Evolutionary conservation across 2,113 vertebrate species (phyloP).

Genomic region (Anolis carolinensis): DNA sequence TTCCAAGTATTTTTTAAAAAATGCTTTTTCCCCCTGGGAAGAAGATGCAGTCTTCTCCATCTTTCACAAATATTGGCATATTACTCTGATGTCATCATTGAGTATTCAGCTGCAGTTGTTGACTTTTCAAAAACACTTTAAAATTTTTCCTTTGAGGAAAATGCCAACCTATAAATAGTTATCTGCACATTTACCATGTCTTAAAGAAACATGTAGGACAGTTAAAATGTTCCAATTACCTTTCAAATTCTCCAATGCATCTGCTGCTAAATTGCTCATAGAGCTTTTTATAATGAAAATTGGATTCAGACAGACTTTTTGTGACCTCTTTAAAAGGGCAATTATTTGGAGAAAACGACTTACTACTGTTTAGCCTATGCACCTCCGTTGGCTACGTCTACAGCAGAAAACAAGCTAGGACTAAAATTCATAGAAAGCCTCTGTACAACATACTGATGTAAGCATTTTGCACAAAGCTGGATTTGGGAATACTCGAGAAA

Average conservation of each 20-base stretch:
- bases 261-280: neutral
- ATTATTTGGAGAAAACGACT: neutral
- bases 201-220: neutral
- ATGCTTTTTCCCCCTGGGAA: neutral
- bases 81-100: slow-evolving; percentile 6
- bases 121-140: slow-evolving; percentile 18
- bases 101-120: neutral
- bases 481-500: neutral
- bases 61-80: slow-evolving; percentile 1
- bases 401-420: neutral
- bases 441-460: neutral
- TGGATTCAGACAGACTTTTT: neutral
- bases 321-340: neutral
- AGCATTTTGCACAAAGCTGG: neutral
- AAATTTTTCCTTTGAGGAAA: slow-evolving; percentile 21
- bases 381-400: neutral
- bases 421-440: neutral
- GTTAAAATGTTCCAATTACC: slow-evolving; percentile 2
- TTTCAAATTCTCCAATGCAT: neutral
- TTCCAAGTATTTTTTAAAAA: neutral
- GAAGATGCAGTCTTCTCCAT: neutral
- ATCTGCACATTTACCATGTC: neutral
- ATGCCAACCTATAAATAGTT: slow-evolving; percentile 12
- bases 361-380: neutral
- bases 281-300: neutral